A percentile compares a stretch with the other conserved stretches of the same genome.
These are phyloP conservation scores for Seriola aureovittata DNA, from an alignment of 2,113 vertebrate genomes.

Conservation along the genomic window DNA sequence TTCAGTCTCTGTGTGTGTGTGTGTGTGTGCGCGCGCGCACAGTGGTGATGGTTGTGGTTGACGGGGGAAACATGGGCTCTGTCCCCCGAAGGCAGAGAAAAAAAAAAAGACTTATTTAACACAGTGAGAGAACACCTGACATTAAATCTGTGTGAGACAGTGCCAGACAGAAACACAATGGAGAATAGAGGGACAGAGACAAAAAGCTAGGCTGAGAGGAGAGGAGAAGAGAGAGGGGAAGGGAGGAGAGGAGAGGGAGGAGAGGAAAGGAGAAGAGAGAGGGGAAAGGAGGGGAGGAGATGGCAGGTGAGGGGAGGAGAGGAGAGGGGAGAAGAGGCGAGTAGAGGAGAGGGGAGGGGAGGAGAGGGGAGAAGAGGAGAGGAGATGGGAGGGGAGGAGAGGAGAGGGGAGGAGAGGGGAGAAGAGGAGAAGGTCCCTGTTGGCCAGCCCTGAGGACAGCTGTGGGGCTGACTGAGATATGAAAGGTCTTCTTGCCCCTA, in stretches of 20 bases:
- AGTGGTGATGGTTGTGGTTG: constrained; percentile 42
- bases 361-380: constrained; percentile 28
- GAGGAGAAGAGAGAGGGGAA: not conserved
- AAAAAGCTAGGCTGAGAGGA: constrained; percentile 43
- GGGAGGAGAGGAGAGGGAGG: not conserved
- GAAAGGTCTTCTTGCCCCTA: constrained; percentile 78
- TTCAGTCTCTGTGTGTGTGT: constrained; percentile 40
- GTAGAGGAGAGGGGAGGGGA: constrained; percentile 32
- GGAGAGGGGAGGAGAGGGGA: not conserved
- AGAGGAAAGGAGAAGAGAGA: constrained; percentile 41
- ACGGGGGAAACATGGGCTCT: constrained; percentile 54
- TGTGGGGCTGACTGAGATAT: constrained; percentile 72
- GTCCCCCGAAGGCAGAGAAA: constrained; percentile 68
- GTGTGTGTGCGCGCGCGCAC: too few species aligned
- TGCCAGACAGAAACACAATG: constrained; percentile 72
- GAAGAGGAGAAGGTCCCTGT: constrained; percentile 43
- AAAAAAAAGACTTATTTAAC: constrained; percentile 80
- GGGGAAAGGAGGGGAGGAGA: constrained; percentile 1
- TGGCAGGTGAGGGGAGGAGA: not conserved
- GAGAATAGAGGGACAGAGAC: constrained; percentile 63
- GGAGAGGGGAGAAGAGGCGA: constrained; percentile 25
- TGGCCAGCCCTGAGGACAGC: constrained; percentile 66
- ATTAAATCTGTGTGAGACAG: constrained; percentile 79
- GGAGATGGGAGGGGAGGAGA: constrained; percentile 5
- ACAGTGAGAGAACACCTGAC: constrained; percentile 80